Evolutionary conservation across 1,140 invertebrate genomes (phyloP).

Genomic region (Aphidius gifuensis): DNA sequence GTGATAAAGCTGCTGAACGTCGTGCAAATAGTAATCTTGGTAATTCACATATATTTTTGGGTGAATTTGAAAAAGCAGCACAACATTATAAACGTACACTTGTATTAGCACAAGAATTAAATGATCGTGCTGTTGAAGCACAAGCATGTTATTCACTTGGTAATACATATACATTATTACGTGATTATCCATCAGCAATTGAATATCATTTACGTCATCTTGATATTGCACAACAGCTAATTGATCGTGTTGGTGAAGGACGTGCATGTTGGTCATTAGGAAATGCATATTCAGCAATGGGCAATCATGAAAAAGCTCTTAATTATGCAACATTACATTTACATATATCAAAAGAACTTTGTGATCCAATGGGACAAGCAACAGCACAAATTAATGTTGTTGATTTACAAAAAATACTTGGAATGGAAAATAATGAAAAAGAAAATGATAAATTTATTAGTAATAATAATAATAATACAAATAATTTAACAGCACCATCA

Average conservation of each 20-base stretch:
- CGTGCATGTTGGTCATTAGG: constrained; percentile 85
- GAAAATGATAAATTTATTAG: constrained; percentile 32
- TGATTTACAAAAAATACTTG: constrained; percentile 82
- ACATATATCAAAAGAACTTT: constrained; percentile 88
- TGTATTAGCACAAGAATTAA: constrained; percentile 77
- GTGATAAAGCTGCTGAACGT: constrained; percentile 90
- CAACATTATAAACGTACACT: constrained; percentile 93
- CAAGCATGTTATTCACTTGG: constrained; percentile 96
- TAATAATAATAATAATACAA: constrained; percentile 25
- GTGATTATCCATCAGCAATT: constrained; percentile 87
- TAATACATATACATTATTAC: constrained; percentile 93
- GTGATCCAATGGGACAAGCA: constrained; percentile 84
- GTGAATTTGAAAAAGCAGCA: constrained; percentile 91
- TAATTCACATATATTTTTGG: constrained; percentile 96
- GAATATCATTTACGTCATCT: constrained; percentile 93
- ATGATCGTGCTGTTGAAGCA: constrained; percentile 91
- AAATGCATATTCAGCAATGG: constrained; percentile 89
- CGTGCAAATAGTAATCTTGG: constrained; percentile 95
- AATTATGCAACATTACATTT: constrained; percentile 88
- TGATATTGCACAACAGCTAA: constrained; percentile 84
- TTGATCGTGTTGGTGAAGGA: constrained; percentile 85
- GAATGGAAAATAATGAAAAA: constrained; percentile 58
- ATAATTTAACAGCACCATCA: constrained; percentile 29
- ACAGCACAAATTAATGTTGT: constrained; percentile 91
- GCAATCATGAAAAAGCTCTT: constrained; percentile 88